Conservation (phyloP, 2,113 vertebrate genomes). For the Crocuta crocuta region DNA sequence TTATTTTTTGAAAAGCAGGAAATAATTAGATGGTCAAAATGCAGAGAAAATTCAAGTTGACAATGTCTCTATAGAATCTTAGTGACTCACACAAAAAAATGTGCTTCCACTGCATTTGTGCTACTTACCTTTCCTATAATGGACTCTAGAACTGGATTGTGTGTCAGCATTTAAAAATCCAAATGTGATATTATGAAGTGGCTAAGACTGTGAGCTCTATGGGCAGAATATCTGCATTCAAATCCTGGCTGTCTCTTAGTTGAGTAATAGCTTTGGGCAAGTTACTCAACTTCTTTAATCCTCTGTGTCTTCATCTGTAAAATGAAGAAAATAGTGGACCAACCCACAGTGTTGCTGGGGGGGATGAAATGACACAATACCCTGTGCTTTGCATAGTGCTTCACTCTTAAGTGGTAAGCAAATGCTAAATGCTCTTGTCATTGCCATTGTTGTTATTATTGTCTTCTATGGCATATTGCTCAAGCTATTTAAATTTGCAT, state of each 20-base stretch:
- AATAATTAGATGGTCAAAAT: background rate
- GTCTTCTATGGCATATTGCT: background rate
- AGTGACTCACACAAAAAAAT: accelerated
- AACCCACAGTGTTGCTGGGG: background rate
- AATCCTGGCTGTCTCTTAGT: background rate
- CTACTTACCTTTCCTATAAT: background rate
- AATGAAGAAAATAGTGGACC: background rate
- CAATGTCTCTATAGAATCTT: background rate
- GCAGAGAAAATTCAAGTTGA: background rate
- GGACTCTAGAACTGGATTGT: background rate
- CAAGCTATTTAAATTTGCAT: background rate
- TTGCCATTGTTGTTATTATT: background rate
- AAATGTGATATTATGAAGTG: background rate
- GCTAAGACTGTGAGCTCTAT: background rate
- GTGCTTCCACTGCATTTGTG: background rate
- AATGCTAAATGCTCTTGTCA: background rate
- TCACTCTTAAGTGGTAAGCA: background rate
- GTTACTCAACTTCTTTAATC: background rate
- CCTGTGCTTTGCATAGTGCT: background rate
- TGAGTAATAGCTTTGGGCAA: background rate
- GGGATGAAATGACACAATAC: background rate
- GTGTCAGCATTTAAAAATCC: background rate
- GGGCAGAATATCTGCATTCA: background rate
- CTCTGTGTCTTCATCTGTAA: background rate
- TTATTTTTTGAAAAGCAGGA: background rate